Evolutionary conservation across 1,140 invertebrate genomes (phyloP), one percentile per base, ranked within the genome.

Genomic region (Periplaneta americana): DNA sequence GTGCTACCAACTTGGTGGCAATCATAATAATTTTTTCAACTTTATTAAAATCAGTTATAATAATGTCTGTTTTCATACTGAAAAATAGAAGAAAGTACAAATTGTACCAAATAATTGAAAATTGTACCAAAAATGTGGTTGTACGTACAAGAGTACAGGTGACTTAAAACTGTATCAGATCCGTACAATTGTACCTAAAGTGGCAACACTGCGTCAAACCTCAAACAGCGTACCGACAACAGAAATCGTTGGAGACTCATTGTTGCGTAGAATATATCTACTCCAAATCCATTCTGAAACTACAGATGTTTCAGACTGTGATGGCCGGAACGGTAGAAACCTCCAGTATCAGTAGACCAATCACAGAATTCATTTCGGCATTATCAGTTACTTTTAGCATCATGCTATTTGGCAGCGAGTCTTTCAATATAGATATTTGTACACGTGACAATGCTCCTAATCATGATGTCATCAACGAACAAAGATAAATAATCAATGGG

Each of bases 321-420:
- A 39, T 81, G 81, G n/a, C 17, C 15, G 22, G 79, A 76, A 32
- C 78, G 35, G n/a, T 34, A 32, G 2, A 82, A n/a, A 31, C 83
- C 78, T 35, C 75, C 33, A 85, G 66, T 77, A 79, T 83, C 28
- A 85, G 35, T n/a, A 85, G 75, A 33, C 83, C 84, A 81, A 85
- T 76, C 32, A 85, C 35, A 79, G 84, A 82, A 18, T 74, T 78
- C 22, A 85, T 82, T 80, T 85, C 83, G 18, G 18, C 34, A 66
- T 36, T 39, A 36, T 78, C 75, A 32, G 48, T 82, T 31, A 22
- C 18, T n/a, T 37, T 74, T n/a, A 3, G 28, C 34, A 31, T 81
- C 80, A 33, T 37, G 74, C 32, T 31, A 66, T 39, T 74, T 66
- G 18, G 28, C 28, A 31, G 33, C 28, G n/a, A 75, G 9, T 15